phyloP scores from a whole-genome alignment of 1,140 invertebrate species.

The Brachionus plicatilis region DNA sequence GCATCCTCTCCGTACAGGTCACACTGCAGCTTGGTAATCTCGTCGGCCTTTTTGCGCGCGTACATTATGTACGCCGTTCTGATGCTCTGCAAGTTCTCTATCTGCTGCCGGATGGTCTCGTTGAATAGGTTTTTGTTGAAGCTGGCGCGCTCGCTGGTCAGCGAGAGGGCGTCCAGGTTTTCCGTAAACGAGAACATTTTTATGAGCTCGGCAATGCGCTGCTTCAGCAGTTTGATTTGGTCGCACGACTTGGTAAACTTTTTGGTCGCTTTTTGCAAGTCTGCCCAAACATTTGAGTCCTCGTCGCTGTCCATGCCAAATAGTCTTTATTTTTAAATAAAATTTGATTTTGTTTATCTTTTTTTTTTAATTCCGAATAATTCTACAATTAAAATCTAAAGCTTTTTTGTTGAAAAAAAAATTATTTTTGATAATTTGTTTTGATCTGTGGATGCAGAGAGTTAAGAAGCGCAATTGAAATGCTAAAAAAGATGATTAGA shows the following conservation, averaged over 20 bases:
- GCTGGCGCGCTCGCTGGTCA: neutral
- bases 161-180: neutral
- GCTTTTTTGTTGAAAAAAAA: neutral
- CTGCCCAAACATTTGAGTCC: neutral
- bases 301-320: neutral
- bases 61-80: constrained; percentile 35
- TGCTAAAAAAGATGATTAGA: too few species aligned
- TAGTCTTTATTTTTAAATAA: neutral
- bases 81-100: constrained; percentile 31
- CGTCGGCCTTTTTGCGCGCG: constrained; percentile 30
- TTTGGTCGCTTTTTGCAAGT: constrained; percentile 17
- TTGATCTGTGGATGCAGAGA: too few species aligned
- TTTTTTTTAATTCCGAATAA: neutral
- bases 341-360: neutral
- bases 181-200: constrained; percentile 11
- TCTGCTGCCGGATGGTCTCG: constrained; percentile 33
- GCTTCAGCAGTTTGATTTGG: constrained; percentile 27
- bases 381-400: too few species aligned
- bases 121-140: constrained; percentile 32
- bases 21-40: constrained; percentile 32
- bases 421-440: neutral
- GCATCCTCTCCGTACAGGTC: constrained; percentile 31
- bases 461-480: too few species aligned
- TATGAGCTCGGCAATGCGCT: constrained; percentile 27
- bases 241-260: constrained; percentile 34